These are phyloP conservation scores for Drosophila lacteicornis DNA, from an alignment of 1,140 invertebrate genomes.

Conservation along the genomic window DNA sequence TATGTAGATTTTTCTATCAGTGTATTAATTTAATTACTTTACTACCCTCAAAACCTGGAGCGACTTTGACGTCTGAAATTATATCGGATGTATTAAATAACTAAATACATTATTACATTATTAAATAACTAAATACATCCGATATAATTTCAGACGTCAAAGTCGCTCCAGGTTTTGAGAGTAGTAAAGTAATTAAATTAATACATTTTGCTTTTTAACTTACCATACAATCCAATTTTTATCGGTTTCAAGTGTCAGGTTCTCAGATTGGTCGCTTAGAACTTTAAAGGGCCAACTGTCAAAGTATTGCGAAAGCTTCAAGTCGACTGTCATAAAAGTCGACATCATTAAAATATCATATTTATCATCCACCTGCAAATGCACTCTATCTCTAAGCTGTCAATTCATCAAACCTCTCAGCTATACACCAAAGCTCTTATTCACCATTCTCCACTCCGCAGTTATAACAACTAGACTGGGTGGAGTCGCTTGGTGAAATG, in stretches of 20 bases:
- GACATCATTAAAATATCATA: conserved; percentile 79
- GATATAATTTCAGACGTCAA: too few relatives aligned
- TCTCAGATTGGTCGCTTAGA: conserved; percentile 5
- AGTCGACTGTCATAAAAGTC: conserved; percentile 75
- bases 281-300: conserved; percentile 56
- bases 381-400: conserved; percentile 18
- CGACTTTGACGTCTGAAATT: too few relatives aligned
- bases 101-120: too few relatives aligned
- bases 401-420: conserved; percentile 8
- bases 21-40: neutral
- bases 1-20: too few relatives aligned
- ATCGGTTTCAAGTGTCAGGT: conserved; percentile 27
- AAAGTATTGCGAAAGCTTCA: conserved; percentile 64
- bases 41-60: neutral
- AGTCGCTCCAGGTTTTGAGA: neutral
- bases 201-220: conserved; percentile 6
- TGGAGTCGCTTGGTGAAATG: conserved; percentile 52
- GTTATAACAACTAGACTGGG: neutral
- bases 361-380: conserved; percentile 30
- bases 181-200: neutral
- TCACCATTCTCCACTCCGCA: conserved; percentile 2
- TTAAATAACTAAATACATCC: too few relatives aligned
- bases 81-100: too few relatives aligned
- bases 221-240: conserved; percentile 33
- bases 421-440: neutral